Evolutionary conservation across 2,797 vertebrate genomes (phyloP).

Genomic region (Pterois miles): DNA sequence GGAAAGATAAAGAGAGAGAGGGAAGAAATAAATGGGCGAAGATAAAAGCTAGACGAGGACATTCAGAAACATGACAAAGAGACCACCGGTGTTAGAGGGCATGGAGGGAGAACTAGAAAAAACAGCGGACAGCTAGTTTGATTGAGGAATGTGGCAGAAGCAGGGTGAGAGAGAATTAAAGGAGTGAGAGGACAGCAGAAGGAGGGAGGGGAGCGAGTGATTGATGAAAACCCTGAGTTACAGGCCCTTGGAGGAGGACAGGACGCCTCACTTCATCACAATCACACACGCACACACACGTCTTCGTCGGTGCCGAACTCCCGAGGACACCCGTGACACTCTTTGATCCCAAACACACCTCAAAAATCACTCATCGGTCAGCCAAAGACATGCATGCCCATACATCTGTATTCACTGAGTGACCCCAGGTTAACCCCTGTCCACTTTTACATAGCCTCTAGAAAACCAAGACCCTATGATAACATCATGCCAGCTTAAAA

Average conservation of each 20-base stretch:
- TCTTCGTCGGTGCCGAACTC: constrained; percentile 44
- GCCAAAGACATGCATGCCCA: not conserved
- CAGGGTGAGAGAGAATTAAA: constrained; percentile 43
- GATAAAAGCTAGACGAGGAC: constrained; percentile 16
- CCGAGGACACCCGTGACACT: constrained; percentile 36
- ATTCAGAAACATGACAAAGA: constrained; percentile 12
- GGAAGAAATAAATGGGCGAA: not conserved
- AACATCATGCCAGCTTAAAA: not conserved
- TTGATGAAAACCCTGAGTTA: constrained; percentile 67
- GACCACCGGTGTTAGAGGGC: not conserved
- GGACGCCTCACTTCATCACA: constrained; percentile 66
- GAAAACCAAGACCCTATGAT: not conserved
- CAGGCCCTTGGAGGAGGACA: constrained; percentile 59
- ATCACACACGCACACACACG: constrained; percentile 24
- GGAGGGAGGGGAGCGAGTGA: constrained; percentile 47
- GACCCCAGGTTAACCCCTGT: constrained; percentile 36
- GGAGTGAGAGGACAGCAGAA: constrained; percentile 37
- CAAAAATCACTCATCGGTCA: constrained; percentile 17
- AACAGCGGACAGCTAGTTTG: constrained; percentile 10
- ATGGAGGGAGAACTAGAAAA: not conserved
- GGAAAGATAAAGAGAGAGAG: not conserved
- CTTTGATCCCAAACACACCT: constrained; percentile 61
- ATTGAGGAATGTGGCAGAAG: constrained; percentile 46
- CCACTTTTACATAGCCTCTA: not conserved
- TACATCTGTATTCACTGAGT: constrained; percentile 2